Evolutionary conservation across 2,797 vertebrate genomes (phyloP), one percentile per base, ranked within the genome.

Genomic region (Thaleichthys pacificus): DNA sequence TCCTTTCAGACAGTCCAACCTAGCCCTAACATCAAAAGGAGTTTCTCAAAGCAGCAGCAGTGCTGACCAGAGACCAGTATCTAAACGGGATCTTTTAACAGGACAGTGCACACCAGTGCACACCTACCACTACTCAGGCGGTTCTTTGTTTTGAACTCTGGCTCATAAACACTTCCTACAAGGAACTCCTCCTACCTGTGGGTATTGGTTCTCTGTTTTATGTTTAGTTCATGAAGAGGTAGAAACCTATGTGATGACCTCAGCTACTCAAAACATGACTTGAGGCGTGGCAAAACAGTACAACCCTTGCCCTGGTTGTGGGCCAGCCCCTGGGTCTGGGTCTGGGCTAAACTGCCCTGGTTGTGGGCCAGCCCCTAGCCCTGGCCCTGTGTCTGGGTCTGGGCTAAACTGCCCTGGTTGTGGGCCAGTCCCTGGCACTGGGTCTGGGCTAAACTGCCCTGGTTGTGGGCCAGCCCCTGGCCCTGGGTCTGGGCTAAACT

Each of bases 21-120:
- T 56, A 47, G 49, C 24, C 65, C 15, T 24, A 77, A 83, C 78
- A 76, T 89, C 73, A 81, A 85, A 83, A 69, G 72, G 71, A 70
- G 58, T 51, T 75, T 3, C 4, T 19, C 51, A 69, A 74, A 68
- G 70, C 17, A 78, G 58, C 74, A 21, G 76, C 77, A 77, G 80
- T 78, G 74, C 79, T 76, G 80, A 71, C 47, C 64, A 38, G 69
- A 80, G 64, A 47, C 82, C 77, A 82, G 78, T 80, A 85, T 86
- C 87, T 77, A 75, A 76, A 21, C 75, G 69, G 81, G 82, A 86
- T 87, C 86, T 75, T 80, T 80, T 82, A 85, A 83, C 79, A 82
- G 77, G 11, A 2, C 8, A 72, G 0, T 80, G 81, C 86, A 63
- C 60, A 62, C 69, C 42, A 71, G 60, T 30, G 60, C 69, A 82